A percentile compares a stretch with the other conserved stretches of the same genome.
Evolutionary conservation across 1,140 invertebrate genomes (phyloP).

Genomic region (Pachypsylla venusta): DNA sequence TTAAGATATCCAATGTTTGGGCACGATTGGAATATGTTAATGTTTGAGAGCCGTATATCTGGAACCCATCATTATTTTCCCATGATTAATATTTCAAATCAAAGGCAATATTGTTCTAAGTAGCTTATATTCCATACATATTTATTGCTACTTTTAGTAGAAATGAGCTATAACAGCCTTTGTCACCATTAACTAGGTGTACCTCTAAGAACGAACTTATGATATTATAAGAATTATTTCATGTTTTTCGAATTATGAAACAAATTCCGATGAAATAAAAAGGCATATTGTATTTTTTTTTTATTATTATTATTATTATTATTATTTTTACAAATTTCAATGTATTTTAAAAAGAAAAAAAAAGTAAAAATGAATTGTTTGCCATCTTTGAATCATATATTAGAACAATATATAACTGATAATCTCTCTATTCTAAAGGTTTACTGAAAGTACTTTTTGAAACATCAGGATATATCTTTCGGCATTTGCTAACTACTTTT

Average conservation of each 20-base stretch:
- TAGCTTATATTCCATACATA: neutral
- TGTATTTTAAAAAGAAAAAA: no score
- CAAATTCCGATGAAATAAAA: no score
- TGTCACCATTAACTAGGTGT: neutral
- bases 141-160: neutral
- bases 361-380: no score
- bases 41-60: neutral
- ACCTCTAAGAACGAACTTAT: neutral
- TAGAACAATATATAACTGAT: no score
- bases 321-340: no score
- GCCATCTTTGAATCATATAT: no score
- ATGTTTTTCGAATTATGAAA: no score
- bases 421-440: neutral
- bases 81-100: neutral
- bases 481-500: no score
- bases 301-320: no score
- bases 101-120: neutral
- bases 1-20: slow-evolving; percentile 4
- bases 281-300: no score
- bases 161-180: neutral
- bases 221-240: no score
- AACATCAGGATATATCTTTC: neutral
- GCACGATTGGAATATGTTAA: neutral
- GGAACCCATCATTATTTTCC: neutral
- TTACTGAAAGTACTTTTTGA: neutral